Percentiles rank a stretch among this genome's conserved stretches.
phyloP scores from a whole-genome alignment of 2,888 invertebrate genomes.

The Torymus auratus region DNA sequence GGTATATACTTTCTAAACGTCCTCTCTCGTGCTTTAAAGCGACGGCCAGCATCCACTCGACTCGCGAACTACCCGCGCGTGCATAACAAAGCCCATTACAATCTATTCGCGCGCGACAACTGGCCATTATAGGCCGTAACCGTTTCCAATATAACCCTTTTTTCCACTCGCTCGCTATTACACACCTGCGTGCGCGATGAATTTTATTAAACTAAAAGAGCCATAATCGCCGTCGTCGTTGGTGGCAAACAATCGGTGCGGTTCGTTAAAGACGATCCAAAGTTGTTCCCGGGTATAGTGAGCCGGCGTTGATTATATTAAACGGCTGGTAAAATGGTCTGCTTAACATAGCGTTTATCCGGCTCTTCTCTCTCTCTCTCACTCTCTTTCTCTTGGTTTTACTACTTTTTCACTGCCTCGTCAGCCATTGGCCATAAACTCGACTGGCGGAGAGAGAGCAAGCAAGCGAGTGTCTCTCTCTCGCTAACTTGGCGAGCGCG shows the following conservation, averaged over 20 bases:
- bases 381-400: conserved; percentile 65
- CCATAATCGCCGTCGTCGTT: conserved; percentile 8
- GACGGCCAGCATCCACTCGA: no score
- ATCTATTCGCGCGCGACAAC: neutral
- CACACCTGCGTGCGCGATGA: neutral
- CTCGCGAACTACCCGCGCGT: neutral
- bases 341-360: conserved; percentile 77
- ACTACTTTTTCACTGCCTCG: conserved; percentile 77
- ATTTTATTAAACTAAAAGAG: conserved; percentile 41
- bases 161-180: no score
- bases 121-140: no score
- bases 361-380: conserved; percentile 66
- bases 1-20: no score
- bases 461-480: neutral
- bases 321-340: conserved; percentile 76
- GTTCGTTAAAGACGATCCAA: conserved; percentile 49
- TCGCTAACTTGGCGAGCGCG: neutral
- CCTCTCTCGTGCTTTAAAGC: no score
- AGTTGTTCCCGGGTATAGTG: conserved; percentile 65
- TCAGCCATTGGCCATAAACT: conserved; percentile 76
- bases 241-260: conserved; percentile 21
- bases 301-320: conserved; percentile 73
- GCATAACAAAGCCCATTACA: neutral
- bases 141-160: no score
- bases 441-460: conserved; percentile 58